Percentiles rank a stretch among this genome's conserved stretches.
phyloP scores from a whole-genome alignment of 2,888 invertebrate species.

The Galerucella nymphaeae region DNA sequence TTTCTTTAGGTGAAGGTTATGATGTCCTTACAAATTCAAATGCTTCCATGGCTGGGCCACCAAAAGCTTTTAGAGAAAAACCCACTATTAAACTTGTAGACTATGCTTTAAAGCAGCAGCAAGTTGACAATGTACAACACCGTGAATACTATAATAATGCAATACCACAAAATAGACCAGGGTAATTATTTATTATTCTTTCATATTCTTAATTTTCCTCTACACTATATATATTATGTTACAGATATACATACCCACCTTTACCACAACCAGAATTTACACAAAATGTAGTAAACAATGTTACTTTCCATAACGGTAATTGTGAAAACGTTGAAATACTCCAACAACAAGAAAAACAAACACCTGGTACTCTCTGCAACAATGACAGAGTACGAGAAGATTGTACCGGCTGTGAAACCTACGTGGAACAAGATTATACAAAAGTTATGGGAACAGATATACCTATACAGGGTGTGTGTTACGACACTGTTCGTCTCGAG shows the following conservation, averaged over 20 bases:
- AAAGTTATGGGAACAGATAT: slow-evolving; percentile 62
- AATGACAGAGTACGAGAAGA: slow-evolving; percentile 53
- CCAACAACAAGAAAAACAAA: slow-evolving; percentile 51
- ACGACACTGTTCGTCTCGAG: slow-evolving; percentile 71
- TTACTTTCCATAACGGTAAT: slow-evolving; percentile 57
- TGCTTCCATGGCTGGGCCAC: slow-evolving; percentile 19
- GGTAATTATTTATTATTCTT: neutral
- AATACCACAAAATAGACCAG: slow-evolving; percentile 26
- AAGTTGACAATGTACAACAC: slow-evolving; percentile 28
- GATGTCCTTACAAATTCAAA: slow-evolving; percentile 20
- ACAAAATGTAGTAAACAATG: slow-evolving; percentile 55
- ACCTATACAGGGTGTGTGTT: slow-evolving; percentile 61
- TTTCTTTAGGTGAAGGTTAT: slow-evolving; percentile 21
- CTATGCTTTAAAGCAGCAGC: slow-evolving; percentile 21
- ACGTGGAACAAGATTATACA: slow-evolving; percentile 57
- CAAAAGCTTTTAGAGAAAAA: slow-evolving; percentile 32
- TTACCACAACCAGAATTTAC: slow-evolving; percentile 61
- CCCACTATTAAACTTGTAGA: slow-evolving; percentile 24
- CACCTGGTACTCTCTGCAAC: slow-evolving; percentile 49
- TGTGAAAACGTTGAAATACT: slow-evolving; percentile 54
- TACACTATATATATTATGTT: neutral
- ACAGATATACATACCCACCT: slow-evolving; percentile 54
- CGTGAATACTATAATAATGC: slow-evolving; percentile 39
- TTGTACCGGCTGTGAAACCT: slow-evolving; percentile 57
- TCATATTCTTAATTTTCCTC: neutral